Evolutionary conservation across 2,888 invertebrate genomes (phyloP).

Genomic region (Chydorus sphaericus): DNA sequence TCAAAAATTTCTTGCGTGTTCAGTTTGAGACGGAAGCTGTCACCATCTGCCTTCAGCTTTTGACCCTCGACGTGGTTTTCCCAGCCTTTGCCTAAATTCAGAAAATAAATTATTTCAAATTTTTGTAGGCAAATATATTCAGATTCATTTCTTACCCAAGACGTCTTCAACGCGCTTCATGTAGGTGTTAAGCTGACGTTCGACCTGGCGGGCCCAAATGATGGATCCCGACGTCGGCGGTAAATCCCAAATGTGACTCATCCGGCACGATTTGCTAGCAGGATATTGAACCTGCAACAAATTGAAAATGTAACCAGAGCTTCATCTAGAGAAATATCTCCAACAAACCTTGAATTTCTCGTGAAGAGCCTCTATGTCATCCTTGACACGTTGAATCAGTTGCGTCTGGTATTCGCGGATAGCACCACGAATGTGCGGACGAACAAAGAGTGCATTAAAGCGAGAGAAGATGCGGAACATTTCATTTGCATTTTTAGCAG

Average conservation of each 20-base stretch:
- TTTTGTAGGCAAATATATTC: conserved; percentile 18
- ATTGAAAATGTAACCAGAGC: not conserved
- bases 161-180: conserved; percentile 96
- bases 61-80: conserved; percentile 98
- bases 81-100: conserved; percentile 75
- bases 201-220: conserved; percentile 98
- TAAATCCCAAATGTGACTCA: conserved; percentile 81
- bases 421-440: conserved; percentile 96
- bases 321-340: too few relatives aligned
- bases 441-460: conserved; percentile 95
- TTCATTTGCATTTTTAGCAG: conserved; percentile 97
- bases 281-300: conserved; percentile 69
- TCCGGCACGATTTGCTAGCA: conserved; percentile 80
- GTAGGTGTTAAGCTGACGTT: conserved; percentile 90
- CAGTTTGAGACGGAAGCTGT: conserved; percentile 89
- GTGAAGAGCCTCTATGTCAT: conserved; percentile 93
- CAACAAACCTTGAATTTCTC: conserved; percentile 99
- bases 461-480: conserved; percentile 98
- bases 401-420: conserved; percentile 99
- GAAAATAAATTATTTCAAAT: not conserved
- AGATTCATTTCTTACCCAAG: conserved; percentile 46
- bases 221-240: conserved; percentile 97
- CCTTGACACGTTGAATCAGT: conserved; percentile 95
- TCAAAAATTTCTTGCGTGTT: conserved; percentile 96
- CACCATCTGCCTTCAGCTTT: conserved; percentile 91